Evolutionary conservation across 1,140 invertebrate species (phyloP).

Genomic region (Diabrotica virgifera): DNA sequence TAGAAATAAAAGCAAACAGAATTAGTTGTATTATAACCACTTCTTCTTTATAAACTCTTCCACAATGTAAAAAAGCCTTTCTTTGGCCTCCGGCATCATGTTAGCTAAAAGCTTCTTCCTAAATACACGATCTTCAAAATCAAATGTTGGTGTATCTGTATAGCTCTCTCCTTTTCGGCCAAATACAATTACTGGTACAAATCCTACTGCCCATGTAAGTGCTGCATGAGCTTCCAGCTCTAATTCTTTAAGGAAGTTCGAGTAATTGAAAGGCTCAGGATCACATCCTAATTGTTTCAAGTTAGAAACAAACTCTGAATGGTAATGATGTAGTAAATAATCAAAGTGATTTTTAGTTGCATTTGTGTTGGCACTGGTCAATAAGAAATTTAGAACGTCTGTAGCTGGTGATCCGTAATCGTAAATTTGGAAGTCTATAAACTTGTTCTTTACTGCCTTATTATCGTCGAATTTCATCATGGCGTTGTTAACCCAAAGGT

Average conservation of each 20-base stretch:
- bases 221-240: not conserved
- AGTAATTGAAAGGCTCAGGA: conserved; percentile 24
- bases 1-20: too few relatives aligned
- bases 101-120: not conserved
- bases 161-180: conserved; percentile 1
- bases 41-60: conserved; percentile 13
- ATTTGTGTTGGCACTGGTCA: conserved; percentile 49
- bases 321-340: conserved; percentile 52
- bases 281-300: conserved; percentile 35
- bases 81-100: conserved; percentile 8
- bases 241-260: conserved; percentile 32
- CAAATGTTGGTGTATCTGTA: not conserved
- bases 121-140: not conserved
- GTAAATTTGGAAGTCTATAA: conserved; percentile 64
- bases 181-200: conserved; percentile 14
- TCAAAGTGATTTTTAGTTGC: conserved; percentile 49
- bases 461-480: conserved; percentile 44
- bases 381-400: conserved; percentile 56
- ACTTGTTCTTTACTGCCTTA: conserved; percentile 52
- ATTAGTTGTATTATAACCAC: conserved; percentile 16
- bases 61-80: conserved; percentile 23
- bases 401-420: conserved; percentile 50
- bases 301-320: conserved; percentile 48
- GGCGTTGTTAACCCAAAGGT: conserved; percentile 64
- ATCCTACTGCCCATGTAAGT: not conserved